phyloP scores from a whole-genome alignment of 2,888 invertebrate genomes.

The Helleia helle region DNA sequence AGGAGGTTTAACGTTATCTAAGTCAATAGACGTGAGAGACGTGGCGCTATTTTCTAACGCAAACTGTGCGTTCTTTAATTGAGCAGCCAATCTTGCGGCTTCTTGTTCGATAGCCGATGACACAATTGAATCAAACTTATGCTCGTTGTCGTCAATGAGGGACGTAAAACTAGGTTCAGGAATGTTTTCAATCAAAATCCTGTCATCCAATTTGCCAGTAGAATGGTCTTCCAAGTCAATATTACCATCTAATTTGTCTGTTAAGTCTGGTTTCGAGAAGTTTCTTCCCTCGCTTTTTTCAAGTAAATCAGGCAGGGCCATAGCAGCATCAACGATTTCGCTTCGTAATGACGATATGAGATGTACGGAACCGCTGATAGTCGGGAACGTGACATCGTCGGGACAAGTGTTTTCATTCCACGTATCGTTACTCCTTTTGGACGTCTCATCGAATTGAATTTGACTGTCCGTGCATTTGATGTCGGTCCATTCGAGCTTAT shows the following conservation, averaged over 20 bases:
- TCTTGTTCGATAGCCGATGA: slow-evolving; percentile 84
- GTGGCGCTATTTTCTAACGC: slow-evolving; percentile 74
- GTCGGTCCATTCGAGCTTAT: slow-evolving; percentile 46
- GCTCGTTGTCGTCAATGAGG: slow-evolving; percentile 63
- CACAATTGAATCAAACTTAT: slow-evolving; percentile 75
- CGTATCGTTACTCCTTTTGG: slow-evolving; percentile 71
- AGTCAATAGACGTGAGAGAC: slow-evolving; percentile 76
- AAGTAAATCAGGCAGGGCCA: slow-evolving; percentile 51
- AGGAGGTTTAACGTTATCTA: slow-evolving; percentile 84
- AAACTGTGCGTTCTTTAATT: slow-evolving; percentile 41
- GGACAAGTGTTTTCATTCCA: slow-evolving; percentile 88
- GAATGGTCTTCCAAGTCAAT: slow-evolving; percentile 25
- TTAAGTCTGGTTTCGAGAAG: slow-evolving; percentile 50
- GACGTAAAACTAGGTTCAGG: slow-evolving; percentile 52
- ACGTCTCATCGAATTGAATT: slow-evolving; percentile 26
- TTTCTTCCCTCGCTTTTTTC: slow-evolving; percentile 46
- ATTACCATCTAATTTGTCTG: slow-evolving; percentile 39
- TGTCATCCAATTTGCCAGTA: slow-evolving; percentile 25
- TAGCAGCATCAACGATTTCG: slow-evolving; percentile 57
- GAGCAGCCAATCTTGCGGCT: slow-evolving; percentile 78
- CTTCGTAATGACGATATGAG: slow-evolving; percentile 79
- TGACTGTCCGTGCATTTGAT: slow-evolving; percentile 29
- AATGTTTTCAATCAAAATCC: slow-evolving; percentile 33
- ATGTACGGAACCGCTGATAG: slow-evolving; percentile 84
- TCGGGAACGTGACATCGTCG: slow-evolving; percentile 87